Evolutionary conservation across 2,797 vertebrate species (phyloP).

Genomic region (Chromis chromis): DNA sequence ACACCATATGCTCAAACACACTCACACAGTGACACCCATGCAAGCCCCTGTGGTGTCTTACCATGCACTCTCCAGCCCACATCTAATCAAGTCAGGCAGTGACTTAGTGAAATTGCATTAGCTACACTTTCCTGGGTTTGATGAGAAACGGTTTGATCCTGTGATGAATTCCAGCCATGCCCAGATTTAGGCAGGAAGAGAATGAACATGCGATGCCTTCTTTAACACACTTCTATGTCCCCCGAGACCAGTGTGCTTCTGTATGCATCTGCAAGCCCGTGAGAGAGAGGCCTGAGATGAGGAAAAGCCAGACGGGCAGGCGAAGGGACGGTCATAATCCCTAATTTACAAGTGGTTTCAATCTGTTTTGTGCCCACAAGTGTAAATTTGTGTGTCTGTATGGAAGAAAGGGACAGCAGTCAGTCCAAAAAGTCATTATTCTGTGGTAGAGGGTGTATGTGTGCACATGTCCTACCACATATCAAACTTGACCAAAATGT

Average conservation of each 20-base stretch:
- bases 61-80: conserved; percentile 73
- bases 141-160: conserved; percentile 87
- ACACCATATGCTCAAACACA: conserved; percentile 47
- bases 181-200: conserved; percentile 66
- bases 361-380: conserved; percentile 28
- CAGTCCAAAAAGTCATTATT: background rate
- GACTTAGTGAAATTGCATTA: conserved; percentile 92
- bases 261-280: conserved; percentile 40
- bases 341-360: conserved; percentile 63
- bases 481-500: background rate
- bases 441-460: background rate
- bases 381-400: conserved; percentile 3
- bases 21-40: conserved; percentile 63
- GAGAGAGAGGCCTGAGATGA: conserved; percentile 27
- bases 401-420: background rate
- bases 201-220: conserved; percentile 72
- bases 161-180: conserved; percentile 77
- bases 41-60: conserved; percentile 60
- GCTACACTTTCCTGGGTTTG: conserved; percentile 87
- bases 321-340: conserved; percentile 56
- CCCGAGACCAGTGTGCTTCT: conserved; percentile 45
- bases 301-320: conserved; percentile 49
- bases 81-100: conserved; percentile 89
- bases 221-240: conserved; percentile 72
- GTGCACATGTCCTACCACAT: background rate